A percentile compares a stretch with the other conserved stretches of the same genome.
Conservation (phyloP, 2,113 vertebrate genomes). For the Mionectes macconnelli region DNA sequence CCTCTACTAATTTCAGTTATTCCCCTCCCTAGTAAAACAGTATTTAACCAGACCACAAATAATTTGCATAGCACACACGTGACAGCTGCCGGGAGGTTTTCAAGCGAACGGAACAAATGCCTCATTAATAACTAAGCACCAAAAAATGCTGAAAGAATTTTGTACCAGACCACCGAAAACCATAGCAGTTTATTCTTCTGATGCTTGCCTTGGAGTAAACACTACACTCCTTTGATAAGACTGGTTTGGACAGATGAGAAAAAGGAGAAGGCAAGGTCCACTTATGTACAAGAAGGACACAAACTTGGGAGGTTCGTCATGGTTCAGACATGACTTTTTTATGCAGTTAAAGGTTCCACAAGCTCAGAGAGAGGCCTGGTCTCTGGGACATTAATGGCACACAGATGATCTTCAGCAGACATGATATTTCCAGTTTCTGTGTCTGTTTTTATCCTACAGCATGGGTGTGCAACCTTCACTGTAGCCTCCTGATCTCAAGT, state of each 20-base stretch:
- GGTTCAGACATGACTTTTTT: neutral
- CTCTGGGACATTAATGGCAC: neutral
- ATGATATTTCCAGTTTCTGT: neutral
- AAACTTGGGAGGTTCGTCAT: neutral
- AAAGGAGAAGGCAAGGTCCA: neutral
- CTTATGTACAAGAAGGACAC: neutral
- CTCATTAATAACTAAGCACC: slow-evolving; percentile 51
- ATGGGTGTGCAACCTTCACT: neutral
- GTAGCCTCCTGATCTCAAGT: neutral
- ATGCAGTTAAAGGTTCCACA: neutral
- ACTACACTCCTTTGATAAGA: neutral
- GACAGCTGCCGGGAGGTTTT: slow-evolving; percentile 29
- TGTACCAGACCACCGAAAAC: neutral
- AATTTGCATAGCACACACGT: slow-evolving; percentile 23
- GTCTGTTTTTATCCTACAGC: neutral
- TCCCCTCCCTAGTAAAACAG: slow-evolving; percentile 14
- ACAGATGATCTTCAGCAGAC: neutral
- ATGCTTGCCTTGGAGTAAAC: neutral
- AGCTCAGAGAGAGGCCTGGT: neutral
- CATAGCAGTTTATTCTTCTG: neutral
- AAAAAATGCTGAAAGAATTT: slow-evolving; percentile 36
- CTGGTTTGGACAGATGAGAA: neutral
- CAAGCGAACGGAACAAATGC: slow-evolving; percentile 38
- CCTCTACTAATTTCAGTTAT: slow-evolving; percentile 27
- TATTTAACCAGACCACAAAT: slow-evolving; percentile 42